phyloP scores from a whole-genome alignment of 2,888 invertebrate species.

The Xanthostigma xanthostigma region DNA sequence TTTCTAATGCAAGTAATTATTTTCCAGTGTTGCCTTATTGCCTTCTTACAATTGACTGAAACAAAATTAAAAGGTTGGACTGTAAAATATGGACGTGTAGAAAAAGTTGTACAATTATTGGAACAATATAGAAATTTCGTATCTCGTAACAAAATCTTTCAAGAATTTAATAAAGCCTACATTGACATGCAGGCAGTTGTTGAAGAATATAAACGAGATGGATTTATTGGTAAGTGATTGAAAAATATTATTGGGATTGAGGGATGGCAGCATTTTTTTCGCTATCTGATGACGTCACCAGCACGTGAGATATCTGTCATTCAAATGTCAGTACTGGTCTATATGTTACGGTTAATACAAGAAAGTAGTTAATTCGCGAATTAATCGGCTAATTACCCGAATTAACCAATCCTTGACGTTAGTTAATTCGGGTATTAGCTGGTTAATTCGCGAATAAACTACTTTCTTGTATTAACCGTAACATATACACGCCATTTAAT shows the following conservation, averaged over 20 bases:
- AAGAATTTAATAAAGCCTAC: slow-evolving; percentile 85
- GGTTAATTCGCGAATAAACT: no score
- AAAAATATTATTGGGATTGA: background rate
- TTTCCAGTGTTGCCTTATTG: slow-evolving; percentile 69
- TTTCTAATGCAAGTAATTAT: slow-evolving; percentile 8
- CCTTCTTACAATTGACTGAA: slow-evolving; percentile 81
- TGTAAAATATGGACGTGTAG: slow-evolving; percentile 72
- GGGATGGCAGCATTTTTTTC: no score
- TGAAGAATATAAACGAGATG: slow-evolving; percentile 77
- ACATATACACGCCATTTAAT: no score
- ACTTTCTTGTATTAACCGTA: no score
- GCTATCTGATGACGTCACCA: no score
- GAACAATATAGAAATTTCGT: slow-evolving; percentile 87
- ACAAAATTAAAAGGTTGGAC: slow-evolving; percentile 81
- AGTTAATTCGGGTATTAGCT: no score
- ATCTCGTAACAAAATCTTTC: slow-evolving; percentile 83
- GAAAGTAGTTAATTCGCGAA: no score
- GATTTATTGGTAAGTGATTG: slow-evolving; percentile 50
- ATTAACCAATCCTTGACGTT: no score
- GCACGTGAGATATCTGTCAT: no score
- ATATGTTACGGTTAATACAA: no score
- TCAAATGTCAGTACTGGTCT: no score
- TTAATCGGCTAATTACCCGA: no score
- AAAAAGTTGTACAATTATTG: slow-evolving; percentile 66
- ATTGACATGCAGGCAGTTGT: slow-evolving; percentile 85